A percentile compares a stretch with the other conserved stretches of the same genome.
These are phyloP conservation scores for Cryptocephalus primarius DNA, from an alignment of 2,888 invertebrate genomes.

Conservation along the genomic window DNA sequence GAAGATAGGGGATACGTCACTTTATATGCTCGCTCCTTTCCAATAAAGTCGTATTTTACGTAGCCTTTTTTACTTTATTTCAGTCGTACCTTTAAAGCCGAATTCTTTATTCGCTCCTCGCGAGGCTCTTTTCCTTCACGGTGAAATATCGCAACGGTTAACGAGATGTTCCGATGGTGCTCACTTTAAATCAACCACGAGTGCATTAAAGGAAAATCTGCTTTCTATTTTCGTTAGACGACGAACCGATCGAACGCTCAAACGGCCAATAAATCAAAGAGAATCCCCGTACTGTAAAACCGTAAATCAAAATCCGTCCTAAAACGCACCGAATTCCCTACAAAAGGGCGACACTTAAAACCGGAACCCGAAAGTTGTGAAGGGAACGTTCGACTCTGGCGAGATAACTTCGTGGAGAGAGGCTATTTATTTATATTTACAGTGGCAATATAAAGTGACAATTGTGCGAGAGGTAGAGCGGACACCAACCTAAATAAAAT, in stretches of 20 bases:
- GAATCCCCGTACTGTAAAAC: conserved; percentile 2
- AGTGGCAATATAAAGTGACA: conserved; percentile 29
- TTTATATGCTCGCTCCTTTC: conserved; percentile 1
- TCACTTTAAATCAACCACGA: too few relatives aligned
- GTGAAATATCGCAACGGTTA: too few relatives aligned
- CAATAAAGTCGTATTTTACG: background rate
- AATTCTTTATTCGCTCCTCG: too few relatives aligned
- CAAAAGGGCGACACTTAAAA: conserved; percentile 2
- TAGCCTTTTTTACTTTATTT: too few relatives aligned
- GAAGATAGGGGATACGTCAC: conserved; percentile 2
- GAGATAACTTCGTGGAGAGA: background rate
- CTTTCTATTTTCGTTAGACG: too few relatives aligned
- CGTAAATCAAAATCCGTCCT: conserved; percentile 1
- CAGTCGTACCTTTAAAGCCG: too few relatives aligned
- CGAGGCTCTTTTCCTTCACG: too few relatives aligned
- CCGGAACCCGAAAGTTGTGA: background rate
- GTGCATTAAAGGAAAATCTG: too few relatives aligned
- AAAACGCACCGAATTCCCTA: background rate
- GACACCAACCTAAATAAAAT: conserved; percentile 30
- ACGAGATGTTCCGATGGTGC: too few relatives aligned
- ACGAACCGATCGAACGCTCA: too few relatives aligned
- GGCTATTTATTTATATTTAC: conserved; percentile 31
- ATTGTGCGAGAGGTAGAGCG: conserved; percentile 27
- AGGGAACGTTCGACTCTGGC: too few relatives aligned
- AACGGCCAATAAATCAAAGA: too few relatives aligned